Evolutionary conservation across 2,113 vertebrate genomes (phyloP).

Genomic region (Saccopteryx bilineata): DNA sequence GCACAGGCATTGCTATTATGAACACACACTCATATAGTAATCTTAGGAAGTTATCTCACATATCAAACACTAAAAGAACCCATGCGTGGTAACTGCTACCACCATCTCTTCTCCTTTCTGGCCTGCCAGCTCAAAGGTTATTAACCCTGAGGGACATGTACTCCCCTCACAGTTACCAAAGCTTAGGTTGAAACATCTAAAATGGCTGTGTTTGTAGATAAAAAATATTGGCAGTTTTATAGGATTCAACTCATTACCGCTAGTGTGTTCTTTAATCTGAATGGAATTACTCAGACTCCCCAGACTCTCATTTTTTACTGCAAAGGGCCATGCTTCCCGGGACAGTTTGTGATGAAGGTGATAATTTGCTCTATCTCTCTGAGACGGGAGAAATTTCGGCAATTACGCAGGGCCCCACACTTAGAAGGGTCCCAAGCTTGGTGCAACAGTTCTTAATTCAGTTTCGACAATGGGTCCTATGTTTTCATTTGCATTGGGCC

Average conservation of each 20-base stretch:
- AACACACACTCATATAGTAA: not conserved
- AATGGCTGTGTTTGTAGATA: not conserved
- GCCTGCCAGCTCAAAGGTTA: not conserved
- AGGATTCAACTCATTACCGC: not conserved
- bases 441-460: not conserved
- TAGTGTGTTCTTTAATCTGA: not conserved
- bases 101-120: not conserved
- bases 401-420: rapidly evolving
- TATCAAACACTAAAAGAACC: not conserved
- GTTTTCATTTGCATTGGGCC: not conserved
- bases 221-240: not conserved
- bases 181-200: not conserved
- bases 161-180: not conserved
- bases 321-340: not conserved
- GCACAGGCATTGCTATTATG: not conserved
- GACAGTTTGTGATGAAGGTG: not conserved
- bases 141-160: too few relatives aligned
- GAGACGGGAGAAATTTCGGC: not conserved
- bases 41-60: not conserved
- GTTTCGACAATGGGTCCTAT: not conserved
- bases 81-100: rapidly evolving
- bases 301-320: not conserved
- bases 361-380: not conserved
- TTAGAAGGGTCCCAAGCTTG: not conserved
- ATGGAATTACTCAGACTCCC: not conserved